Evolutionary conservation across 2,797 vertebrate genomes (phyloP), one percentile per base, ranked within the genome.

Genomic region (Hozukius guyotensis): DNA sequence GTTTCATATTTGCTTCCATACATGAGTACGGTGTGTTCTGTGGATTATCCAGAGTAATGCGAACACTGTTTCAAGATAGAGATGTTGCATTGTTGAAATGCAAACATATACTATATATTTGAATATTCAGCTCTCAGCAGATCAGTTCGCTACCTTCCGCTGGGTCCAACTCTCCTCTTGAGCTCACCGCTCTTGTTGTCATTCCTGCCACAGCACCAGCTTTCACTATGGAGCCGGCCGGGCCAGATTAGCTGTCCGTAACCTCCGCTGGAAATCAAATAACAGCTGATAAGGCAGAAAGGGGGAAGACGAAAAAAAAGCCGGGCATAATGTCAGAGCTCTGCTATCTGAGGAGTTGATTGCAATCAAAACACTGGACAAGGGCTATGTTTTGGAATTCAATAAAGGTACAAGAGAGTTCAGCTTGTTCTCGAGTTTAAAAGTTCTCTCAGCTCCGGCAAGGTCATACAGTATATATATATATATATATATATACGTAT

Each of bases 291-390:
- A 85, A 75, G 78, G 64, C 63, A 74, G 65, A 78, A 70, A 55
- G 16, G 2, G 2, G n/a, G 42, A 42, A 49, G 34, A 62, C 1
- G 36, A 10, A 36, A 67, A 36, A 59, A 72, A 78, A 71, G 63
- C 77, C 27, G 24, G 34, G 34, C 73, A 56, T 79, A 73, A 80
- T 86, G 72, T 80, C 78, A 83, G 36, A 59, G 69, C 36, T 57
- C 68, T 71, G 52, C 77, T 77, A 53, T 80, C 65, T 13, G 29
- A 80, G 64, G 42, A 65, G 65, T 67, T 84, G 75, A 86, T 88
- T 80, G 36, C 75, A 81, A 87, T 90, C 79, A 84, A 66, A 87
- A 83, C n/a, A 70, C 53, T 34, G 69, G 81, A 88, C 79, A 67
- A 57, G 61, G 6, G n/a, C 64, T 74, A 55, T 62, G 31, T 74